Evolutionary conservation across 1,140 invertebrate genomes (phyloP).

Genomic region (Ceratitis capitata): DNA sequence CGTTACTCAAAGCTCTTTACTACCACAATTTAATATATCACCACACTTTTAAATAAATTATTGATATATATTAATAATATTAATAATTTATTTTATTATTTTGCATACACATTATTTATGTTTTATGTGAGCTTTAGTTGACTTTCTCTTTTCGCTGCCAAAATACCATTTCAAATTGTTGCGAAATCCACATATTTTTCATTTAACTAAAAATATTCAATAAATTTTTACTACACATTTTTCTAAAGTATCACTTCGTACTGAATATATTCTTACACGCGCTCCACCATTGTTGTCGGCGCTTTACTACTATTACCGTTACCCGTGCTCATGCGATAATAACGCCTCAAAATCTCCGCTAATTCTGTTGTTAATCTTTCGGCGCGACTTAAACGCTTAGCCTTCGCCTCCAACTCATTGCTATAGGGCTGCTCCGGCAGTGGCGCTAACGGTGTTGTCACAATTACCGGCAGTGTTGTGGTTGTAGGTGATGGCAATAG

Average conservation of each 20-base stretch:
- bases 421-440: neutral
- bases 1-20: too few species aligned
- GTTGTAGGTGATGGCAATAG: neutral
- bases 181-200: neutral
- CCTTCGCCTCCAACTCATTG: neutral
- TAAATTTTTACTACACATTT: neutral
- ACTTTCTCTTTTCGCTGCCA: neutral
- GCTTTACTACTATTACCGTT: neutral
- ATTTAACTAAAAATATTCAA: neutral
- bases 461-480: neutral
- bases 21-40: too few species aligned
- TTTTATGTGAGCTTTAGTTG: neutral
- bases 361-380: neutral
- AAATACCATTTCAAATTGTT: neutral
- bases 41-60: too few species aligned
- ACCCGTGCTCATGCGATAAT: constrained; percentile 25
- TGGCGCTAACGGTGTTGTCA: neutral
- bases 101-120: neutral
- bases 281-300: neutral
- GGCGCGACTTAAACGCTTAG: constrained; percentile 4
- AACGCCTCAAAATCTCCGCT: constrained; percentile 8
- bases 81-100: too few species aligned
- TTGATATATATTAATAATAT: too few species aligned
- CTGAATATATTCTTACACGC: neutral
- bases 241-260: neutral